Conservation (phyloP, 1,140 invertebrate genomes). For the Scaptomyza pallida region DNA sequence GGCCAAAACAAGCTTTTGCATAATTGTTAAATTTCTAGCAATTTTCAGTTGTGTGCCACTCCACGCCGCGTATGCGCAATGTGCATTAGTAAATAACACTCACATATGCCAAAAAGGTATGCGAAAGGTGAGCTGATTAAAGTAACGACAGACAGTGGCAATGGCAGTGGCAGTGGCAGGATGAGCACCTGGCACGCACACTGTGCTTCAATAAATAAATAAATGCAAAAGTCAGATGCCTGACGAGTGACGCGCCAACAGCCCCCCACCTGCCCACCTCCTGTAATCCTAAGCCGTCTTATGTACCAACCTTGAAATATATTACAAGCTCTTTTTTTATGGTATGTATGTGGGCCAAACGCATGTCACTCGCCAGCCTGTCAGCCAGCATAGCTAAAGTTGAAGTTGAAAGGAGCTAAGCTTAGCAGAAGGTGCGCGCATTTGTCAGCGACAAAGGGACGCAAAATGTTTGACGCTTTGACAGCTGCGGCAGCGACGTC, state of each 20-base stretch:
- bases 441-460: slow-evolving; percentile 62
- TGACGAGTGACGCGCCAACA: slow-evolving; percentile 50
- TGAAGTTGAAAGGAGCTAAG: neutral
- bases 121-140: slow-evolving; percentile 22
- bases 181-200: slow-evolving; percentile 27
- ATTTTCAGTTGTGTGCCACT: neutral
- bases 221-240: slow-evolving; percentile 73
- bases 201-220: slow-evolving; percentile 58
- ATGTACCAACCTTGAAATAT: neutral
- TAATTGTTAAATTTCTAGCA: slow-evolving; percentile 36
- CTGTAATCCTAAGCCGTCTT: neutral
- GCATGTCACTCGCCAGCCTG: slow-evolving; percentile 31
- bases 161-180: too few relatives aligned
- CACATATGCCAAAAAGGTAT: neutral
- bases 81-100: neutral
- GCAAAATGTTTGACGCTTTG: slow-evolving; percentile 76
- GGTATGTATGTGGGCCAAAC: slow-evolving; percentile 6
- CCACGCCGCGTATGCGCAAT: slow-evolving; percentile 33
- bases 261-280: too few relatives aligned
- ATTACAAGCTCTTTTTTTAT: slow-evolving; percentile 16
- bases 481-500: slow-evolving; percentile 66
- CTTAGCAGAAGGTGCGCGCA: slow-evolving; percentile 43
- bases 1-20: slow-evolving; percentile 39
- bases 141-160: neutral
- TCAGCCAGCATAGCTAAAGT: slow-evolving; percentile 1